Conservation (phyloP, 37 sponge, comb jelly and placozoan genomes). For the Diacarnus erythraeanus region DNA sequence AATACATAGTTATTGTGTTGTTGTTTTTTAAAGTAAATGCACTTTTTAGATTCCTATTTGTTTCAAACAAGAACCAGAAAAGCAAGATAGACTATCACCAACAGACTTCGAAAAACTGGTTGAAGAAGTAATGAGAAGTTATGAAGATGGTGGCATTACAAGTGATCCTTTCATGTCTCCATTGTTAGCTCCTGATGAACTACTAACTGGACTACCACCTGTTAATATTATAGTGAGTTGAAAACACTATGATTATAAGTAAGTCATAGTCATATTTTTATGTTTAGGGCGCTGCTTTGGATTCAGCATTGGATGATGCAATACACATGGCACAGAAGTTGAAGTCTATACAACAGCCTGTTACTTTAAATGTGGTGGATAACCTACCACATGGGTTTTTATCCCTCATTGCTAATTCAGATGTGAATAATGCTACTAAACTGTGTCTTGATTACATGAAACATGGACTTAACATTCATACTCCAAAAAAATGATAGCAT, state of each 20-base stretch:
- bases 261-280: not conserved
- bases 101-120: conserved; percentile 48
- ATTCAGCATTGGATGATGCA: conserved; percentile 89
- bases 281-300: conserved; percentile 68
- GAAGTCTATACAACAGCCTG: conserved; percentile 59
- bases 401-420: conserved; percentile 25
- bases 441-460: conserved; percentile 28
- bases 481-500: no score
- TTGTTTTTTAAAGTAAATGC: not conserved
- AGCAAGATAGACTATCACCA: conserved; percentile 30
- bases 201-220: conserved; percentile 81
- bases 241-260: not conserved
- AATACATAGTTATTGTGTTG: not conserved
- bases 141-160: conserved; percentile 34
- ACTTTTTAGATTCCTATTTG: not conserved
- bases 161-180: conserved; percentile 90
- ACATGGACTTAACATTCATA: conserved; percentile 14
- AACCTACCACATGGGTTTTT: conserved; percentile 87
- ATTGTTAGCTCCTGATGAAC: conserved; percentile 60
- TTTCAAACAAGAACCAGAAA: conserved; percentile 7
- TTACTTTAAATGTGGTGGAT: conserved; percentile 58
- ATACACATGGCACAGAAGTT: conserved; percentile 80
- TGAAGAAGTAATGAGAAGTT: conserved; percentile 35
- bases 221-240: conserved; percentile 75
- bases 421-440: conserved; percentile 1